A percentile compares a stretch with the other conserved stretches of the same genome.
Evolutionary conservation across 2,113 vertebrate genomes (phyloP).

Genomic region (Heloderma charlesbogerti): DNA sequence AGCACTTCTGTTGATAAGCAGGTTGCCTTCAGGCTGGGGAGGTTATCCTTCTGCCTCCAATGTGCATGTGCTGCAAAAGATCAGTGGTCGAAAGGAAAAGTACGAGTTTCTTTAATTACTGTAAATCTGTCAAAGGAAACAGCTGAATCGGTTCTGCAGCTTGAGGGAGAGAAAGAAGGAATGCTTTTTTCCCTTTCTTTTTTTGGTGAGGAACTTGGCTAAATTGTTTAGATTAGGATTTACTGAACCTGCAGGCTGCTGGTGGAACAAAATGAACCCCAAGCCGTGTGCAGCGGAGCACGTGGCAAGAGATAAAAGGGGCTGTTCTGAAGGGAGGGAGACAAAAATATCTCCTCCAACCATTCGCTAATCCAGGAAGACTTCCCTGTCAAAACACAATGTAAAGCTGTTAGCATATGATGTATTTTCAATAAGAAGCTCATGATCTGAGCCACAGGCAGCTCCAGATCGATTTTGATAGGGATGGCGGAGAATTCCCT

Average conservation of each 20-base stretch:
- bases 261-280: constrained; percentile 57
- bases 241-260: constrained; percentile 54
- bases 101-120: constrained; percentile 63
- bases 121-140: constrained; percentile 66
- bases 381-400: constrained; percentile 15
- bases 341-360: constrained; percentile 10
- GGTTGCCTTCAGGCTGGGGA: constrained; percentile 28
- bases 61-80: constrained; percentile 67
- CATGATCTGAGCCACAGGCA: too few relatives aligned
- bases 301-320: constrained; percentile 48
- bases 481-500: too few relatives aligned
- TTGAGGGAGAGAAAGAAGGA: constrained; percentile 58
- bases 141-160: constrained; percentile 58
- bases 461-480: too few relatives aligned
- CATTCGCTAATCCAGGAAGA: constrained; percentile 2
- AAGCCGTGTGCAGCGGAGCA: constrained; percentile 41
- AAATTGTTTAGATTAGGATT: constrained; percentile 68
- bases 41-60: constrained; percentile 55
- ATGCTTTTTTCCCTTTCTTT: constrained; percentile 19
- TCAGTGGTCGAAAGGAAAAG: constrained; percentile 67
- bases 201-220: constrained; percentile 54
- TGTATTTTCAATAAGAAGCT: constrained; percentile 34
- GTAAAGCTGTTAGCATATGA: fast-evolving
- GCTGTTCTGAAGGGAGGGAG: constrained; percentile 20
- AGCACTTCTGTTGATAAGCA: constrained; percentile 64